phyloP scores from a whole-genome alignment of 2,113 vertebrate species.

The Oreochromis niloticus region DNA sequence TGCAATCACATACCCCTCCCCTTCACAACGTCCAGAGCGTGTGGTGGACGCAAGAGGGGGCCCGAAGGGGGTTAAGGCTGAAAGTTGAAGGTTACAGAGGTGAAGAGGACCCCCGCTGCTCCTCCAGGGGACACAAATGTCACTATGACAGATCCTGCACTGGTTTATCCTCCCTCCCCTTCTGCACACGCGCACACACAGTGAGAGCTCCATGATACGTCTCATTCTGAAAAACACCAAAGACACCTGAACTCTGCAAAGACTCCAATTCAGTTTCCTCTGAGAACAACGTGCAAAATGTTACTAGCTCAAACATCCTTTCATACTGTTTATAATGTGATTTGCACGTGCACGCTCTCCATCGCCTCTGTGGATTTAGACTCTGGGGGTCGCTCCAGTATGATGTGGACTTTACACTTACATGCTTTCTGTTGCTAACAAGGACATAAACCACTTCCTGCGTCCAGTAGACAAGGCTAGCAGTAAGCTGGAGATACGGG shows the following conservation, averaged over 20 bases:
- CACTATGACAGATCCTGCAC: conserved; percentile 73
- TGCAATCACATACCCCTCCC: conserved; percentile 7
- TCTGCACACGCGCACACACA: neutral
- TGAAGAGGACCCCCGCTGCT: conserved; percentile 74
- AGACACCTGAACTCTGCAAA: neutral
- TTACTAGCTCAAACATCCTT: neutral
- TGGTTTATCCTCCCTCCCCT: conserved; percentile 58
- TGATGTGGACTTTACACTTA: neutral
- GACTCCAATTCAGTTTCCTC: neutral
- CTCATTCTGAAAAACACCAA: neutral
- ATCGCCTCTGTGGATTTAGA: neutral
- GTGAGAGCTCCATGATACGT: neutral
- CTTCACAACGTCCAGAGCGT: conserved; percentile 10
- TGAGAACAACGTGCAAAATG: neutral
- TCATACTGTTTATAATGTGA: neutral
- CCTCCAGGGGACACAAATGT: conserved; percentile 75
- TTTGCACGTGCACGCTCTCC: neutral
- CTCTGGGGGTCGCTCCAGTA: neutral
- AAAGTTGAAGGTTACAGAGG: conserved; percentile 80
- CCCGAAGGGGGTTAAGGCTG: conserved; percentile 68
- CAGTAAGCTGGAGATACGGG: neutral
- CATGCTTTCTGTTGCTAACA: neutral
- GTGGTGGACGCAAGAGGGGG: conserved; percentile 50
- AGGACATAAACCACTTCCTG: neutral
- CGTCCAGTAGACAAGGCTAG: neutral